Percentiles rank a stretch among this genome's conserved stretches.
Conservation (phyloP, 1,140 invertebrate species). For the Anastrepha obliqua region DNA sequence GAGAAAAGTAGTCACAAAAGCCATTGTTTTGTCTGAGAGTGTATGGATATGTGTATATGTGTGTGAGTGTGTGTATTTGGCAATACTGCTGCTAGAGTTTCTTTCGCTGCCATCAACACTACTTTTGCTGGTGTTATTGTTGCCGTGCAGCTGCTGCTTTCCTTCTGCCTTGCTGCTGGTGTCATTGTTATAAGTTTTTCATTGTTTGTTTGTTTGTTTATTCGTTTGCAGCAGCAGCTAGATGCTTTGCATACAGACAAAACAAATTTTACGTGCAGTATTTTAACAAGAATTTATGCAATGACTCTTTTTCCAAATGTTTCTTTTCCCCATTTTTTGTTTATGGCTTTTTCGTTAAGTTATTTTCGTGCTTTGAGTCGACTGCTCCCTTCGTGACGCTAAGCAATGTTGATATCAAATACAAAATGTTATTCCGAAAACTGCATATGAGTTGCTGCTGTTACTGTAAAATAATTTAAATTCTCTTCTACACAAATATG, state of each 20-base stretch:
- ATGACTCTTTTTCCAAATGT: not conserved
- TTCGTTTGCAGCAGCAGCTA: slow-evolving; percentile 3
- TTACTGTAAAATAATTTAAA: too few species aligned
- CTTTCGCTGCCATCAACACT: not conserved
- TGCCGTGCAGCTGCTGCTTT: not conserved
- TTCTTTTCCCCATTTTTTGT: not conserved
- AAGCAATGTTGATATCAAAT: too few species aligned
- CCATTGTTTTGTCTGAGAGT: not conserved
- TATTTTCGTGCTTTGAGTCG: too few species aligned
- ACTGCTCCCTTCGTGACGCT: too few species aligned
- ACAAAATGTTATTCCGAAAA: too few species aligned
- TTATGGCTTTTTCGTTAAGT: too few species aligned
- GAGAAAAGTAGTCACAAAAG: slow-evolving; percentile 17
- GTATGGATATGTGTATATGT: not conserved
- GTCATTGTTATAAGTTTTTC: slow-evolving; percentile 32
- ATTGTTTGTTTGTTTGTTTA: not conserved
- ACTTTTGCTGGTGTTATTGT: not conserved
- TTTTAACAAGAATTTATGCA: slow-evolving; percentile 21
- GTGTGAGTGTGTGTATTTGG: not conserved
- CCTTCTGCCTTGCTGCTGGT: not conserved
- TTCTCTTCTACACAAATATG: too few species aligned
- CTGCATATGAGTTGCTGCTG: too few species aligned
- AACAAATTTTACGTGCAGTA: slow-evolving; percentile 11
- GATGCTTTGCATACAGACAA: slow-evolving; percentile 15
- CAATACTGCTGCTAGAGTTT: not conserved